Evolutionary conservation across 2,797 vertebrate genomes (phyloP), one percentile per base, ranked within the genome.

Genomic region (Semaprochilodus insignis): DNA sequence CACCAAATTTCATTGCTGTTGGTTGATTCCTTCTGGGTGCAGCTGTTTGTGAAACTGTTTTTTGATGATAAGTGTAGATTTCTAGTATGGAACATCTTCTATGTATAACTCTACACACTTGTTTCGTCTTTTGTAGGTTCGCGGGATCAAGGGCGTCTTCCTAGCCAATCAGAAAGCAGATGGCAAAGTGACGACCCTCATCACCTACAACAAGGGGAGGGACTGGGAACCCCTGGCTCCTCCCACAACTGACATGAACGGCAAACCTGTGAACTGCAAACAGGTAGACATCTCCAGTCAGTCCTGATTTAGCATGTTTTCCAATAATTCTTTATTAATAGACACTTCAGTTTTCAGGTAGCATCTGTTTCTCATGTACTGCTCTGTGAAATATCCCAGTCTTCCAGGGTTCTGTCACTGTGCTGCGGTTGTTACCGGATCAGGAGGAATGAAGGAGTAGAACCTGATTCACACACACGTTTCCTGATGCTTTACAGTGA

Each of bases 151-250:
- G 92, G 98, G 98, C 0, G 97, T 99, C 78, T 99, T 99, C 90
- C 82, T 99, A 90, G 98, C 97, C 76, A 99, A 99, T 94, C 97
- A 97, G 88, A 99, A 97, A 89, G 91, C 93, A 0, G 93, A 97
- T 1, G 95, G 96, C 8, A 99, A 97, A 92, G 97, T 99, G 79
- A 95, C 87, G 0, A 99, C 98, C 0, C 92, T 97, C 54, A 98
- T 99, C 89, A 99, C 97, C 40, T 99, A 97, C 86, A 99, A 99
- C 91, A 97, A 98, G 91, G 98, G 98, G 21, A 94, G 96, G 0
- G 95, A 97, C 89, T 99, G 98, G 98, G 95, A 95, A 55, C 93
- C 87, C 23, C 89, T 99, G 85, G 87, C 89, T 34, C 95, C 98
- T 0, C 98, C 98, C 25, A 86, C 92, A 78, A 91, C 83, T 0